These are phyloP conservation scores for Thamnaconus septentrionalis DNA, from an alignment of 2,113 vertebrate species.

Conservation along the genomic window DNA sequence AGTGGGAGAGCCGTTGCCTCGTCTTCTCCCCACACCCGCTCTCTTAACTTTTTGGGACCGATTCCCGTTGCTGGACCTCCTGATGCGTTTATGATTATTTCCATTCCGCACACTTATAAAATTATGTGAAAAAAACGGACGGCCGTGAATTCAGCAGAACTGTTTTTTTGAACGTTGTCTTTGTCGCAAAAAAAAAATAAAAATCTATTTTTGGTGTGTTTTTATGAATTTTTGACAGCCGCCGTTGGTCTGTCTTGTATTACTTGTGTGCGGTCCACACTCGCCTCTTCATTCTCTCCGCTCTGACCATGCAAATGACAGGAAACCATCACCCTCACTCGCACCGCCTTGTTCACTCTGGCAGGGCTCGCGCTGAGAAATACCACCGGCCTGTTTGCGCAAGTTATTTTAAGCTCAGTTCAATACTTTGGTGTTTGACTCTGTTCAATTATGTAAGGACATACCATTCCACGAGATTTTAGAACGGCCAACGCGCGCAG, in stretches of 20 bases:
- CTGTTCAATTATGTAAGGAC: constrained; percentile 49
- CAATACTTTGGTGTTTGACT: constrained; percentile 65
- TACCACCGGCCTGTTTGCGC: constrained; percentile 37
- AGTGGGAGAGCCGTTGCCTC: constrained; percentile 45
- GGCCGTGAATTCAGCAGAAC: no score
- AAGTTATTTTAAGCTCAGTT: constrained; percentile 58
- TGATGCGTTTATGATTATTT: constrained; percentile 27
- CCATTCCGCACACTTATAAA: constrained; percentile 8
- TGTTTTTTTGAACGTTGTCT: no score
- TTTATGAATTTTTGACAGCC: constrained; percentile 11
- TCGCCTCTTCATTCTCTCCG: constrained; percentile 30
- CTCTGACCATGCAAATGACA: constrained; percentile 20
- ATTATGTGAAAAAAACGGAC: background rate
- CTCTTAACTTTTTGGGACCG: background rate
- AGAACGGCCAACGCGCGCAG: constrained; percentile 55
- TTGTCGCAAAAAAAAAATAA: constrained; percentile 1
- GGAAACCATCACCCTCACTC: constrained; percentile 19
- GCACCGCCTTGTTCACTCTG: constrained; percentile 18
- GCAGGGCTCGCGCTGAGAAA: constrained; percentile 19
- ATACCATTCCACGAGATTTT: constrained; percentile 56
- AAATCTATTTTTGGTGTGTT: background rate
- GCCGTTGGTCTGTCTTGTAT: constrained; percentile 8
- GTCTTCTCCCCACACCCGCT: constrained; percentile 13
- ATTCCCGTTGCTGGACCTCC: constrained; percentile 28
- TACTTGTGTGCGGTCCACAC: constrained; percentile 32